Evolutionary conservation across 2,797 vertebrate species (phyloP), one percentile per base, ranked within the genome.

Genomic region (Leucoraja ocellata): DNA sequence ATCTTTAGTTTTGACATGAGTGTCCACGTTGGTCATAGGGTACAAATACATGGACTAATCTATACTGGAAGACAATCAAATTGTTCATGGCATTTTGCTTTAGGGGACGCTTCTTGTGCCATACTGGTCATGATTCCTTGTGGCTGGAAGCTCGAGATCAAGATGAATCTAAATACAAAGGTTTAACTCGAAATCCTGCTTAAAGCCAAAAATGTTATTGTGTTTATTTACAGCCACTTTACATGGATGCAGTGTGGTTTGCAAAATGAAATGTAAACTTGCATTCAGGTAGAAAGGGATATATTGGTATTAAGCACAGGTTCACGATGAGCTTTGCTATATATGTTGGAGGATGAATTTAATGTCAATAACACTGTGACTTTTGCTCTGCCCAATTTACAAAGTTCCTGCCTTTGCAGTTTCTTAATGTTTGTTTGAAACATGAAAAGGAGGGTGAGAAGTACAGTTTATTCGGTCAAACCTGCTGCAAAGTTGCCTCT

Each of bases 121-220:
- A 73, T 28, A 36, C 2, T 73, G 88, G 32, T 63, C 39, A n/a
- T 28, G 14, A 73, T 91, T 73, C 11, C 13, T 71, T 73, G n/a
- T 74, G 23, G 32, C 54, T 92, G 23, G 61, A 54, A 92, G 73
- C 71, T n/a, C 10, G 14, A 76, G 11, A 18, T 39, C 39, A 92
- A 58, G 9, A 58, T n/a, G 10, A 76, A 92, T 71, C 39, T 6
- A 74, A 74, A 58, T 92, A 25, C 68, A 54, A 92, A 54, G 28
- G 32, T 76, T 76, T n/a, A 76, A 74, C 90, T 46, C 76, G 39
- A 92, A 54, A 92, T 92, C 90, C 90, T 74, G 46, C 39, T 58
- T 92, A 16, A 92, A 92, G 68, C 90, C 39, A 92, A 92, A 76
- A 92, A 54, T 92, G 71, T 91, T 73, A 36, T 86, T 13, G 16